Evolutionary conservation across 2,888 invertebrate genomes (phyloP), one percentile per base, ranked within the genome.

Genomic region (Hydropsyche betteni): DNA sequence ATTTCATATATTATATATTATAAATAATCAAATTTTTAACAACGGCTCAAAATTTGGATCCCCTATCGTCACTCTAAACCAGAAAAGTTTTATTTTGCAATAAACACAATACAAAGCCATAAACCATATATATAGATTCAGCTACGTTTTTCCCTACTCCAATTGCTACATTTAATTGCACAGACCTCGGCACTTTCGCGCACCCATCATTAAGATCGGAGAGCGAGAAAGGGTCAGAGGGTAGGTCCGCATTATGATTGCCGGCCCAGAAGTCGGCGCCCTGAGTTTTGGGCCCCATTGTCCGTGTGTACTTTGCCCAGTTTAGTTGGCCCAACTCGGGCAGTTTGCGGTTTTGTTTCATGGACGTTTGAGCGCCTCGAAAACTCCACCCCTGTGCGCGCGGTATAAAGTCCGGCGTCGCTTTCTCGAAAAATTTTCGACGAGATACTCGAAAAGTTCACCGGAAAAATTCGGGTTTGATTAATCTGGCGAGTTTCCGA

Each of bases 291-390:
- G 38, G n/a, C 70, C 33, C 70, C 53, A 53, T 70, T 70, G 70
- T 70, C 52, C 50, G 69, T 16, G 44, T 64, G 70, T n/a, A 52
- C 55, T 69, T 44, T 44, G 10, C 44, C 44, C 38, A 69, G 72
- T 33, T 55, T 64, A 64, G 72, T 72, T 52, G 58, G 36, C n/a
- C 61, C 55, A 72, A 72, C 72, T 72, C 36, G 72, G 55, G 61
- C 72, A 72, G 72, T 72, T 72, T 72, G 72, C n/a, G 72, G 72
- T 72, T 72, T 72, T 72, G 72, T 72, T 72, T 58, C 55, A 72
- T 58, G 72, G 72, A 72, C 55, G 72, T 61, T 72, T 72, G 55
- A 72, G 55, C 58, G 44, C 55, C 72, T 72, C 38, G 12, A 33
- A 34, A 34, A n/a, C 44, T 69, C 14, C 24, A 24, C 24, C 24